Evolutionary conservation across 2,113 vertebrate genomes (phyloP), one percentile per base, ranked within the genome.

Genomic region (Columba livia): DNA sequence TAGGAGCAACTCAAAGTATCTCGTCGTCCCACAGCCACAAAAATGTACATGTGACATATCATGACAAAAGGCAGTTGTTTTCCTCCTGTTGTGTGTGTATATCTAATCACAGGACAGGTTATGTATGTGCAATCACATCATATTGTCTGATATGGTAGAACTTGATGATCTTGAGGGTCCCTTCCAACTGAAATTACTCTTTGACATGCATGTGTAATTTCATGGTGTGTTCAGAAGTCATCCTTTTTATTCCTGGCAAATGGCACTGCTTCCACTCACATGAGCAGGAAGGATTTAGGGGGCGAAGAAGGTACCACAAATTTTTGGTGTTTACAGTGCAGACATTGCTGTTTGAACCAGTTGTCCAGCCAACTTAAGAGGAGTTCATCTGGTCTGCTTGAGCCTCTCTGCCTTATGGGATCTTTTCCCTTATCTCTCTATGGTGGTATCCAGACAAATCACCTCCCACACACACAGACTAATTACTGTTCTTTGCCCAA

Each of bases 41-140:
- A 74, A 50, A 32, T 1, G 1, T 15, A 40, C 2, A 1, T 9
- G 11, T 5, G 5, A 9, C 9, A 40, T 19, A 12, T 15, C 2
- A 2, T 4, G 19, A 26, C 29, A 61, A 28, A 80, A 56, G 29
- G 21, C n/a, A 69, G 21, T 2, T 12, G 18, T 19, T 56, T 61
- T 44, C 31, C 18, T 47, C 53, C 5, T 12, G 19, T 5, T 38
- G 12, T 15, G 15, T 19, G 2, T 25, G 3, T n/a, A 24, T 9
- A 32, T 34, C 9, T 28, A 53, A 12, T 7, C 20, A 53, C 8
- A 28, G 29, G 28, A 40, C 32, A 54, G 71, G 28, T 3, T 71
- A 8, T 7, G 51, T 9, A 9, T 7, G 6, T 47, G 51, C 14
- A 40, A 16, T 17, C 12, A 13, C 31, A 56, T 42, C 23, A 6